phyloP scores from a whole-genome alignment of 2,888 invertebrate species.

The Torymus aiolomorphi region DNA sequence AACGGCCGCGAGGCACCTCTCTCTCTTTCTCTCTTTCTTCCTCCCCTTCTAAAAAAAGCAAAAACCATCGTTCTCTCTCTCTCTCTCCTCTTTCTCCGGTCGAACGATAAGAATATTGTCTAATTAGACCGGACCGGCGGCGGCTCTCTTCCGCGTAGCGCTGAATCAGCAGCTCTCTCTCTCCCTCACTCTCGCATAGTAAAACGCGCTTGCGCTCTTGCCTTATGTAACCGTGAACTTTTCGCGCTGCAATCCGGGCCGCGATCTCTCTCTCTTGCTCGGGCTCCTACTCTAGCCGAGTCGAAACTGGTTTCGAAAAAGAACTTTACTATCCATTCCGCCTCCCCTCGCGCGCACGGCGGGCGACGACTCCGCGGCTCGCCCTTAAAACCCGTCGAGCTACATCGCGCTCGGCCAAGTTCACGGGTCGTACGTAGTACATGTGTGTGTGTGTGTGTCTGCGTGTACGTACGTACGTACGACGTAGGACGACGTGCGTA shows the following conservation, averaged over 20 bases:
- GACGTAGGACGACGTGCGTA: background rate
- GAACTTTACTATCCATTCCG: constrained; percentile 59
- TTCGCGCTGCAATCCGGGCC: constrained; percentile 47
- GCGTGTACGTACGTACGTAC: background rate
- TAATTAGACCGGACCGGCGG: constrained; percentile 49
- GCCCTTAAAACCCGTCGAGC: constrained; percentile 54
- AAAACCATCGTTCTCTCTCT: background rate
- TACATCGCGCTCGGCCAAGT: constrained; percentile 34
- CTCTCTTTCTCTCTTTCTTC: too few relatives aligned
- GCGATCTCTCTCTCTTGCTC: constrained; percentile 33
- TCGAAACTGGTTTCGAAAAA: constrained; percentile 59
- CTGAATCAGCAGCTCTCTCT: constrained; percentile 30
- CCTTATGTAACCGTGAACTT: constrained; percentile 58
- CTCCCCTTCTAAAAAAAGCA: too few relatives aligned
- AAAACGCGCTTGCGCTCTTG: constrained; percentile 11
- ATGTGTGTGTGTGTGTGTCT: background rate
- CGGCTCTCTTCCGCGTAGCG: constrained; percentile 47
- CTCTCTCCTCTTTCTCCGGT: background rate
- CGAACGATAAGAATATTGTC: constrained; percentile 47
- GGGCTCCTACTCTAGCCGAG: constrained; percentile 17
- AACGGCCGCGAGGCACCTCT: too few relatives aligned
- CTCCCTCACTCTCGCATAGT: background rate
- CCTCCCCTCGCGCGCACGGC: constrained; percentile 53
- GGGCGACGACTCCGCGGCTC: constrained; percentile 50
- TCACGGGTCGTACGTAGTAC: constrained; percentile 45